Percentiles rank a stretch among this genome's conserved stretches.
Evolutionary conservation across 2,797 vertebrate genomes (phyloP).

Genomic region (Bradypodion ventrale): DNA sequence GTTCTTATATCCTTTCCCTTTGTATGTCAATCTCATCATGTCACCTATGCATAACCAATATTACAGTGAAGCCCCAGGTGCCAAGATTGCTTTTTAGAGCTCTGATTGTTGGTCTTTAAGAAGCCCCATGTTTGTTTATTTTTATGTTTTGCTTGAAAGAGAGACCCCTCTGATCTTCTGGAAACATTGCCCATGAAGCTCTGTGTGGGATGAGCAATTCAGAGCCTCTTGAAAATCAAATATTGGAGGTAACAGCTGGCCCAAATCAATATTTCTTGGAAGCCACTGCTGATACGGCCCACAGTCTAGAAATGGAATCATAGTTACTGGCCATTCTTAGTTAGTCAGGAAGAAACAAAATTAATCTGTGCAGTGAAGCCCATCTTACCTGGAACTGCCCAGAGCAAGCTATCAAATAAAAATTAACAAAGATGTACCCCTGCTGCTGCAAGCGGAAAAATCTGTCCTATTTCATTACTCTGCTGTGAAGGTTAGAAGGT

Average conservation of each 20-base stretch:
- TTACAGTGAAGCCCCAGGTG: no score
- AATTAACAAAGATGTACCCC: slow-evolving; percentile 4
- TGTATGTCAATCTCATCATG: no score
- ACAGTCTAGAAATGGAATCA: background rate
- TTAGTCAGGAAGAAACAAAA: no score
- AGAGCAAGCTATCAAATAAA: slow-evolving; percentile 10
- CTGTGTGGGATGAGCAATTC: background rate
- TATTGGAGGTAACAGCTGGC: background rate
- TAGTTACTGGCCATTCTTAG: no score
- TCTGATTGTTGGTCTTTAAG: no score
- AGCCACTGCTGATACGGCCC: background rate
- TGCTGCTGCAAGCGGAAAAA: slow-evolving; percentile 21
- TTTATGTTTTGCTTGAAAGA: no score
- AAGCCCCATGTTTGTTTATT: background rate
- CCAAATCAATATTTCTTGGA: background rate
- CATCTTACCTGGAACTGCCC: no score
- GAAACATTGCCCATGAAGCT: background rate
- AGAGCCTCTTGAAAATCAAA: background rate
- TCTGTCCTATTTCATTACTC: background rate
- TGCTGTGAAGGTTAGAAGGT: slow-evolving; percentile 44
- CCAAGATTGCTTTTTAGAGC: no score
- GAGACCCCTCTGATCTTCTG: background rate
- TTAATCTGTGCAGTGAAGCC: background rate
- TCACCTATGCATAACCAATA: no score
- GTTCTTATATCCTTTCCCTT: no score